Base-by-base conservation (phyloP, 2,797 vertebrate genomes). In the Parauchenoglanis ngamensis region DNA sequence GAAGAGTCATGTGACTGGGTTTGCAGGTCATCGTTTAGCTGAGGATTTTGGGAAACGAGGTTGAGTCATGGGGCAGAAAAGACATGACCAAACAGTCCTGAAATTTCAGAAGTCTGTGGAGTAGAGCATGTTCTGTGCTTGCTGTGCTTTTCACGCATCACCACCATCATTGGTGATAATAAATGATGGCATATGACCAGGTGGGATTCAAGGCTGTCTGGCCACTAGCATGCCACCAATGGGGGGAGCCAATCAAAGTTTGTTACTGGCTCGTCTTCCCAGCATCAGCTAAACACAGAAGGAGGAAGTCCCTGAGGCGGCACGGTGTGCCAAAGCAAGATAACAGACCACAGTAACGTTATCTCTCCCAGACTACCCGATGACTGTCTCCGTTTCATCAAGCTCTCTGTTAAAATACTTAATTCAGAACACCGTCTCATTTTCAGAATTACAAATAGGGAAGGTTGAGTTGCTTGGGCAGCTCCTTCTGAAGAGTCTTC, bases 171-270 rank as follows among this genome's bases (percentile, higher is more conserved):
- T 91, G 91, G 93, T 93, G 94, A 94, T 94, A 35, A 59, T 61
- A 94, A 95, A 95, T 93, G 89, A 94, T 90, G 77, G 81, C 28
- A 59, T 83, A 87, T 87, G 89, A 90, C 90, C 92, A 90, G 91
- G 87, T 19, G 90, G 91, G 90, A 92, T 92, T 95, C 93, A 92
- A 73, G 86, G 92, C 92, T 90, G 88, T 92, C 91, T 90, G 92
- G 90, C 92, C 89, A 81, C 87, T 83, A 88, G 90, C 90, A 81
- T 92, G 92, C 91, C 87, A 87, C 56, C 84, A 87, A 88, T 89
- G 88, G 89, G 13, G 59, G 40, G 13, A 87, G 86, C 88, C 90
- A 92, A 92, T 93, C 91, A 93, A 90, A 92, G 81, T 68, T 78
- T 67, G 49, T 23, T 59, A 79, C 46, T n/a, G 23, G 57, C 52